Evolutionary conservation across 2,797 vertebrate species (phyloP).

Genomic region (Manis javanica): DNA sequence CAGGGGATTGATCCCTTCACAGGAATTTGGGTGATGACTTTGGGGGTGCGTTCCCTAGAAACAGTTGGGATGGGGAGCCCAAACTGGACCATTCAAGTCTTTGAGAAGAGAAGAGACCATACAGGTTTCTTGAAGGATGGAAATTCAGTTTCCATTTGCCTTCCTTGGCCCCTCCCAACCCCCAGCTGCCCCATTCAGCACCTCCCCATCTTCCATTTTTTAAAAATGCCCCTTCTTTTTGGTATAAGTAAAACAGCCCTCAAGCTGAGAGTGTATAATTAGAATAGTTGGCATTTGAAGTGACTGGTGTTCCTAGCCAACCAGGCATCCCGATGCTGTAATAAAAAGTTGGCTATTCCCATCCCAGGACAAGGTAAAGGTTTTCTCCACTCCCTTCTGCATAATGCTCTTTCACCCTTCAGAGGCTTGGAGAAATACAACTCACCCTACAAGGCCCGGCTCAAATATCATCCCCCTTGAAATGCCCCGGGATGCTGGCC

Average conservation of each 20-base stretch:
- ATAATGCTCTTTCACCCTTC: slow-evolving; percentile 34
- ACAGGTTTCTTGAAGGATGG: background rate
- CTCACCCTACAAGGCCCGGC: background rate
- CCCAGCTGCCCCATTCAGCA: background rate
- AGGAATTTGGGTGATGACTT: background rate
- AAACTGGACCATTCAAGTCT: background rate
- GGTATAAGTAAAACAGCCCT: slow-evolving; percentile 40
- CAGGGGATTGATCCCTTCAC: background rate
- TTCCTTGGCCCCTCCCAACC: background rate
- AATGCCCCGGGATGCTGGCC: background rate
- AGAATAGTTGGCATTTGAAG: slow-evolving; percentile 61
- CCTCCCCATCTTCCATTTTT: background rate
- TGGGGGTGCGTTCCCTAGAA: background rate
- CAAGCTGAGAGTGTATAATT: slow-evolving; percentile 50
- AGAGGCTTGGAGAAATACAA: slow-evolving; percentile 15
- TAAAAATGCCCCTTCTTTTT: background rate
- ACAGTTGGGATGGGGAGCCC: background rate
- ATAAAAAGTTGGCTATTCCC: slow-evolving; percentile 59
- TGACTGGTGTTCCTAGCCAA: slow-evolving; percentile 57
- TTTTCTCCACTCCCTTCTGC: slow-evolving; percentile 47
- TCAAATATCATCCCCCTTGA: slow-evolving; percentile 31
- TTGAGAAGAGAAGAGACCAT: background rate
- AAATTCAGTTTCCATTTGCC: background rate
- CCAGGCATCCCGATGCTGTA: background rate
- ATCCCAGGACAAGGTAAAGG: background rate